These are phyloP conservation scores for Hydra vulgaris DNA, from an alignment of 30 jellyfish, hydroid and myxozoan genomes.

Conservation along the genomic window DNA sequence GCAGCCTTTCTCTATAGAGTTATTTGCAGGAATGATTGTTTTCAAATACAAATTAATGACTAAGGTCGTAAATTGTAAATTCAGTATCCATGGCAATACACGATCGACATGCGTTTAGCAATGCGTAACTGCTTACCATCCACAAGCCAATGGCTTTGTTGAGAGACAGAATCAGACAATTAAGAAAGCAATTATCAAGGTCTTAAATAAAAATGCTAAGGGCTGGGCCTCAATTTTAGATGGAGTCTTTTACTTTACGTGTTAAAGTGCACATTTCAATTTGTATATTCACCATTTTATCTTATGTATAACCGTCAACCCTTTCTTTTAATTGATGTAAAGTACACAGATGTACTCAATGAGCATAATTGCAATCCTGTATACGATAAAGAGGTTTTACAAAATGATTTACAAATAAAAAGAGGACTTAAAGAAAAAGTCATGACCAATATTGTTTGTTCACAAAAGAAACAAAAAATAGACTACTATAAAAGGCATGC, in stretches of 20 bases:
- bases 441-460: background rate
- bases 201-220: background rate
- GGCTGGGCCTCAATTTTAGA: background rate
- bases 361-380: background rate
- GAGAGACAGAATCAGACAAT: background rate
- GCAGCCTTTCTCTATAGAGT: background rate
- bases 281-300: background rate
- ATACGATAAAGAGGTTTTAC: background rate
- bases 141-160: background rate
- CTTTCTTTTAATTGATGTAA: background rate
- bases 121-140: background rate
- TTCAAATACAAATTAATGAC: background rate
- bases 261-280: background rate
- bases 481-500: background rate
- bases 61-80: background rate
- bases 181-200: background rate
- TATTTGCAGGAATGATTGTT: background rate
- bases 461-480: background rate
- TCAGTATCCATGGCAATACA: background rate
- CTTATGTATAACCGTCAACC: background rate
- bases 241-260: background rate
- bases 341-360: background rate
- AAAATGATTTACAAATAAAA: background rate
- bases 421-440: background rate
- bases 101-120: background rate